Conservation (phyloP, 2,113 vertebrate genomes). For the Poeciliopsis prolifica region DNA sequence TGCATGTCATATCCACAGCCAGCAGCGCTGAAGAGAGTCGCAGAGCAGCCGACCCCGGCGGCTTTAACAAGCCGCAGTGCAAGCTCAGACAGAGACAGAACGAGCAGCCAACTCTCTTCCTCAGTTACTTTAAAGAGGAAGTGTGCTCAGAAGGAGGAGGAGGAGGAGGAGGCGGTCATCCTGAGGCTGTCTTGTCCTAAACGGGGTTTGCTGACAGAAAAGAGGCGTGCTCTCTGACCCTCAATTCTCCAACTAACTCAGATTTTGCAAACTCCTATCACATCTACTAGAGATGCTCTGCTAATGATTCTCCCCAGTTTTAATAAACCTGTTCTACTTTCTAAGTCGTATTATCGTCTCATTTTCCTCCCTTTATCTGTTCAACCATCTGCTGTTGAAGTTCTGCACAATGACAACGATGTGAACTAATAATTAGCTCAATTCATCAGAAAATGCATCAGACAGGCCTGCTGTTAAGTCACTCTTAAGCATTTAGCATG, state of each 20-base stretch:
- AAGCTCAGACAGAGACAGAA: background rate
- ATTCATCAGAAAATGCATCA: too few relatives aligned
- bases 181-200: constrained; percentile 21
- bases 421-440: too few relatives aligned
- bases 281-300: too few relatives aligned
- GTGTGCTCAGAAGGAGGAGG: constrained; percentile 41
- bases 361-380: too few relatives aligned
- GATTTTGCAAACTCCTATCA: background rate
- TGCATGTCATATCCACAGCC: constrained; percentile 4
- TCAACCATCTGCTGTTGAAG: too few relatives aligned
- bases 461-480: too few relatives aligned
- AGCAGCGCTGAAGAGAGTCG: background rate
- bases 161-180: constrained; percentile 26
- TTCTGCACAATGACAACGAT: too few relatives aligned
- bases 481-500: too few relatives aligned
- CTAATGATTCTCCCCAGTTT: too few relatives aligned
- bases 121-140: constrained; percentile 61
- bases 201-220: background rate
- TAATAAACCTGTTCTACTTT: too few relatives aligned
- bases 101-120: constrained; percentile 14
- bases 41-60: background rate
- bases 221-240: background rate
- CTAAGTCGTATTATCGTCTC: too few relatives aligned
- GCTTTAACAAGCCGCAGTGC: background rate
- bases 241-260: background rate